Conservation (phyloP, 2,888 invertebrate species). For the Tenthredo distinguenda region DNA sequence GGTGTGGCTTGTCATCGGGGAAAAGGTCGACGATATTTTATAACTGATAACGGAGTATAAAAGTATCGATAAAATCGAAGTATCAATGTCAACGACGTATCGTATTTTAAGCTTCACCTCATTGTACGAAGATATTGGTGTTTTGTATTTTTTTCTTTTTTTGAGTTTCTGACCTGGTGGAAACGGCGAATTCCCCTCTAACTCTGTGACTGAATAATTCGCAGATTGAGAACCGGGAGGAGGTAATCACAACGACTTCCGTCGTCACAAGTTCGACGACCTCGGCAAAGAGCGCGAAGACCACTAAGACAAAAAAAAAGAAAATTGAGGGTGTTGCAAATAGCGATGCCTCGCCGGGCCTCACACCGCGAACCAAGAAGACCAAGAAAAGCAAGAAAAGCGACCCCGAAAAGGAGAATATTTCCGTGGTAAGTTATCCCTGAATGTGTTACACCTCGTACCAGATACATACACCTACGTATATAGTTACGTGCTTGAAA, state of each 20-base stretch:
- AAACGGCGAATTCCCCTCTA: neutral
- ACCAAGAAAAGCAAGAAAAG: slow-evolving; percentile 83
- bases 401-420: slow-evolving; percentile 84
- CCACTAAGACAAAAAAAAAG: slow-evolving; percentile 76
- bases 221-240: slow-evolving; percentile 75
- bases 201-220: slow-evolving; percentile 3
- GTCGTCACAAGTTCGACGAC: slow-evolving; percentile 66
- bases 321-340: slow-evolving; percentile 73
- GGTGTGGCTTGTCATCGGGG: neutral
- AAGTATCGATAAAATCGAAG: neutral
- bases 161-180: neutral
- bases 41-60: neutral
- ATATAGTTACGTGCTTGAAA: slow-evolving; percentile 8
- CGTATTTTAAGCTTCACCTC: neutral
- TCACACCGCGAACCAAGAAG: slow-evolving; percentile 80
- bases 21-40: neutral
- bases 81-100: neutral
- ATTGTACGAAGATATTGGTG: neutral
- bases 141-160: neutral
- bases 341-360: slow-evolving; percentile 75
- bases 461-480: neutral
- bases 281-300: slow-evolving; percentile 66
- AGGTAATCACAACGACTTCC: slow-evolving; percentile 72
- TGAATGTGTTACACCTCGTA: neutral
- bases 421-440: slow-evolving; percentile 82